phyloP scores from a whole-genome alignment of 2,797 vertebrate genomes.

The Columba guinea region DNA sequence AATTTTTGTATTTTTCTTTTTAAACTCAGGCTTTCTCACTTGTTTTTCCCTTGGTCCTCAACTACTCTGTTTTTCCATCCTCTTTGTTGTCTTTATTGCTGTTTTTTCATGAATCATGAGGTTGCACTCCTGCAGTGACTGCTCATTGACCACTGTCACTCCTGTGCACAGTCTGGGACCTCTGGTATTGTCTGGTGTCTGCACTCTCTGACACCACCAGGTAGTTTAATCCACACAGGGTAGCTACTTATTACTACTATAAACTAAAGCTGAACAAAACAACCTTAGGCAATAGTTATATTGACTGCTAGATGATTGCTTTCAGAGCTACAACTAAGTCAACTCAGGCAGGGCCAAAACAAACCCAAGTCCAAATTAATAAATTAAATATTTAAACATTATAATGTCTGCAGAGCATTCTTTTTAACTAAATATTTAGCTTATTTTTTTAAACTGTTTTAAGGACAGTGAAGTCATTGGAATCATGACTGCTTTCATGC shows the following conservation, averaged over 20 bases:
- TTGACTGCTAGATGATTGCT: background rate
- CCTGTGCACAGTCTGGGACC: background rate
- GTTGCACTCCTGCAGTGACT: background rate
- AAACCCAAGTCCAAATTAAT: background rate
- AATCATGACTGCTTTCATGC: background rate
- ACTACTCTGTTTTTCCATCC: background rate
- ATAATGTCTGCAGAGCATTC: background rate
- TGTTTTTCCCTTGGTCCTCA: background rate
- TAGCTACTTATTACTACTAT: background rate
- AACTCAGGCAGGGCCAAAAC: background rate
- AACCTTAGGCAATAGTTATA: background rate
- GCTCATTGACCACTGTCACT: background rate
- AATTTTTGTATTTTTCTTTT: background rate
- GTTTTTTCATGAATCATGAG: background rate
- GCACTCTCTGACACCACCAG: background rate
- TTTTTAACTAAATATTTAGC: constrained; percentile 27
- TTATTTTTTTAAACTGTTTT: background rate
- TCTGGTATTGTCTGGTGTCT: background rate
- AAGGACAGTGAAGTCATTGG: background rate
- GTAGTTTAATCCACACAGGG: background rate
- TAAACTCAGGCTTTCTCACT: background rate
- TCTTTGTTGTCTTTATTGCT: background rate
- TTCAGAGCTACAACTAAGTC: background rate
- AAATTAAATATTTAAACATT: constrained; percentile 5
- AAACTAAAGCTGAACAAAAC: background rate